These are phyloP conservation scores for Archocentrus centrarchus DNA, from an alignment of 2,113 vertebrate species.

Conservation along the genomic window DNA sequence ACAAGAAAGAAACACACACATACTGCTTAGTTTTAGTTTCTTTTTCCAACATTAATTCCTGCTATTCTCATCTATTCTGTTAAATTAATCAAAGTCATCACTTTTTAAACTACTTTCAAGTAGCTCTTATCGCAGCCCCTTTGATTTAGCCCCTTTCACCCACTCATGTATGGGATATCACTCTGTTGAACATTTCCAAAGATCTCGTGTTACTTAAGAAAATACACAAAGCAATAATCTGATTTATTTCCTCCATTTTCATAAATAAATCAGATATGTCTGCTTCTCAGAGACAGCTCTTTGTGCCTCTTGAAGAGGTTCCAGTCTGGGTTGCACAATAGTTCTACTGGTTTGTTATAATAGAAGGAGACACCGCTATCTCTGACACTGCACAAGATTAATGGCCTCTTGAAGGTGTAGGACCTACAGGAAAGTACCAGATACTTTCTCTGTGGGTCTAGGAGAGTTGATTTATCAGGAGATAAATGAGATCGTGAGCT, in stretches of 20 bases:
- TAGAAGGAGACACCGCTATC: conserved; percentile 39
- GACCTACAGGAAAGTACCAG: conserved; percentile 35
- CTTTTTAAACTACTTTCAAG: conserved; percentile 13
- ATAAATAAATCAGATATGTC: conserved; percentile 49
- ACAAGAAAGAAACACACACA: neutral
- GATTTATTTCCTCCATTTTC: conserved; percentile 60
- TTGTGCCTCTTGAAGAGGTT: conserved; percentile 16
- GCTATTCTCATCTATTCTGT: neutral
- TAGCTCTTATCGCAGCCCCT: conserved; percentile 6
- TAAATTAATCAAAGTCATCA: neutral
- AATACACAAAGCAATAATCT: conserved; percentile 61
- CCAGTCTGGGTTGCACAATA: conserved; percentile 42
- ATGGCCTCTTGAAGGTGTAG: conserved; percentile 43
- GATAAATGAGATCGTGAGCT: conserved; percentile 34
- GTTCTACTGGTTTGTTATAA: conserved; percentile 43
- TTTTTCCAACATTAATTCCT: neutral
- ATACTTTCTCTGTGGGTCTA: conserved; percentile 9
- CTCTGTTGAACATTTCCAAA: conserved; percentile 10
- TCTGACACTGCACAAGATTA: conserved; percentile 39
- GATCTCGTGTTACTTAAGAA: conserved; percentile 59
- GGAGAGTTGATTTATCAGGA: conserved; percentile 35
- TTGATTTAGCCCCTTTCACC: conserved; percentile 22
- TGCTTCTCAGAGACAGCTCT: conserved; percentile 28
- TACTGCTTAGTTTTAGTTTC: neutral
- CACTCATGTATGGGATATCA: conserved; percentile 30